Conservation (phyloP, 2,888 invertebrate species). For the Cerceris ruficornis region DNA sequence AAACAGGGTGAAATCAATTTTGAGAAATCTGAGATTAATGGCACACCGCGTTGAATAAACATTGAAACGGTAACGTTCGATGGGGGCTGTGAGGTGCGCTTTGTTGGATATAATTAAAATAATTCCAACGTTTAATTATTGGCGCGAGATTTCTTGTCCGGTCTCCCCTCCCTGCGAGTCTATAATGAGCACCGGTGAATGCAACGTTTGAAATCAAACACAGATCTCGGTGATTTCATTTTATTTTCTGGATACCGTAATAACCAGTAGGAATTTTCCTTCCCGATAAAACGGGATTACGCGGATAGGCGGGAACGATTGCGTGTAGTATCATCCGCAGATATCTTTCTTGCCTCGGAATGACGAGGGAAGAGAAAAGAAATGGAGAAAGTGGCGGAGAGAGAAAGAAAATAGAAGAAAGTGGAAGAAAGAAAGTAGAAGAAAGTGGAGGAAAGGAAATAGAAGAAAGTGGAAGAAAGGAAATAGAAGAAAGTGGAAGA, state of each 20-base stretch:
- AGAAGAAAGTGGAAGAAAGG: background rate
- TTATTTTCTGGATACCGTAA: conserved; percentile 17
- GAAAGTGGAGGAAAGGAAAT: background rate
- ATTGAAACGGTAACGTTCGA: background rate
- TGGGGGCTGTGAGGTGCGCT: background rate
- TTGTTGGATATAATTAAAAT: conserved; percentile 9
- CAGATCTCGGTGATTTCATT: conserved; percentile 19
- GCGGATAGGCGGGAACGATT: conserved; percentile 20
- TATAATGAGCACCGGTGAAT: conserved; percentile 12
- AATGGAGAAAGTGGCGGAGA: conserved; percentile 1
- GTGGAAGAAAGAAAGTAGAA: background rate
- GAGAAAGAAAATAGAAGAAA: background rate
- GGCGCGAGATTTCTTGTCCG: conserved; percentile 9
- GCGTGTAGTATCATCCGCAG: conserved; percentile 14
- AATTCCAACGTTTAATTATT: conserved; percentile 9
- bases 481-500: background rate
- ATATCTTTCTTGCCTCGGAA: background rate
- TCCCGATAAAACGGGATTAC: conserved; percentile 15
- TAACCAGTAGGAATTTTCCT: conserved; percentile 20
- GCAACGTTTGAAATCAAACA: conserved; percentile 25
- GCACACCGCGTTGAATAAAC: background rate
- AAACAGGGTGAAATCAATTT: background rate
- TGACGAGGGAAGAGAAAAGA: background rate
- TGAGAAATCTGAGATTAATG: too few relatives aligned
- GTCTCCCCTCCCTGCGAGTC: background rate